Evolutionary conservation across 2,888 invertebrate species (phyloP).

Genomic region (Saturnia japonica): DNA sequence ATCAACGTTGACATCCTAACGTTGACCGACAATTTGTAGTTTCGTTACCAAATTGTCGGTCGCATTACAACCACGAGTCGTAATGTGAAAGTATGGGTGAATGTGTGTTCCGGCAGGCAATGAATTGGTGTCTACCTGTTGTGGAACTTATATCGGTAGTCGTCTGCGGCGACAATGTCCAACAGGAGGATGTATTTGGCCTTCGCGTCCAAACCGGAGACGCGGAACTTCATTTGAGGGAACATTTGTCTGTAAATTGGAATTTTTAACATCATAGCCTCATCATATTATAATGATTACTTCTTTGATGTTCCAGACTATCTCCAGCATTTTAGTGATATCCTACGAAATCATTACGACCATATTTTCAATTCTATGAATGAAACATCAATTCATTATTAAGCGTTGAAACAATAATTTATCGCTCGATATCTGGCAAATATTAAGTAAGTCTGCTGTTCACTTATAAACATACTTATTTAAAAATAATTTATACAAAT

Average conservation of each 20-base stretch:
- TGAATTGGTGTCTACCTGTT: conserved; percentile 86
- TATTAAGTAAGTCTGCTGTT: not conserved
- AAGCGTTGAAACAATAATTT: not conserved
- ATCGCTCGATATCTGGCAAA: not conserved
- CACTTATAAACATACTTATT: not conserved
- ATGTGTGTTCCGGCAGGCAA: conserved; percentile 53
- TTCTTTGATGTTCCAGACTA: not conserved
- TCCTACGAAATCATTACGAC: not conserved
- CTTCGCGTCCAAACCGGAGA: conserved; percentile 98
- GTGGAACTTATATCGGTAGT: conserved; percentile 98
- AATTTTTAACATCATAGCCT: conserved; percentile 33
- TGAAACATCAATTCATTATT: not conserved
- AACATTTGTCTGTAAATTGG: conserved; percentile 97
- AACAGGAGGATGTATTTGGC: conserved; percentile 99
- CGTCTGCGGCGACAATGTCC: conserved; percentile 99
- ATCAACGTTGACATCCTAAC: conserved; percentile 65
- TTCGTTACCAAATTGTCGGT: conserved; percentile 50
- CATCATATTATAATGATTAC: not conserved
- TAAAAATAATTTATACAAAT: not conserved
- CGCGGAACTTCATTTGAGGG: conserved; percentile 99
- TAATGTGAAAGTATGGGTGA: conserved; percentile 41
- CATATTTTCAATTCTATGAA: not conserved
- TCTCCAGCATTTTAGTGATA: not conserved
- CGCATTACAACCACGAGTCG: conserved; percentile 43
- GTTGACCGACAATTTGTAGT: conserved; percentile 51